phyloP scores from a whole-genome alignment of 2,113 vertebrate genomes.

The Eptesicus fuscus region DNA sequence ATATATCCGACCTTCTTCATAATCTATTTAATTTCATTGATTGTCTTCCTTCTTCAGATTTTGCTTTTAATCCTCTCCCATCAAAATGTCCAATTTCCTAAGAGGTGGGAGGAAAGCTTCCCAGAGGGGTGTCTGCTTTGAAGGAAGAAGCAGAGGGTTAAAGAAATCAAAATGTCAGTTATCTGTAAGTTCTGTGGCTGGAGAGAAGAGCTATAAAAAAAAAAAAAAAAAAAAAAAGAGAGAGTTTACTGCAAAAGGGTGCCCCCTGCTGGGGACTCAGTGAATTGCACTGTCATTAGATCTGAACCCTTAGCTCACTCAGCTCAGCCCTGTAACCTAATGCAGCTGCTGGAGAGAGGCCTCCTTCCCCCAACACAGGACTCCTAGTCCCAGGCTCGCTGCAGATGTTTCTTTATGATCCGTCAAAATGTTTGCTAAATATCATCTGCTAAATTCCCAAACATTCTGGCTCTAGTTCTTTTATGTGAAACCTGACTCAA shows the following conservation, averaged over 20 bases:
- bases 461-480: constrained; percentile 65
- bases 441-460: constrained; percentile 74
- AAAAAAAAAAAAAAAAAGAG: background rate
- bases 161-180: constrained; percentile 60
- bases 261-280: constrained; percentile 41
- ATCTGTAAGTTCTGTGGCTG: background rate
- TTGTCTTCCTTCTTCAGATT: constrained; percentile 13
- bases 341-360: constrained; percentile 46
- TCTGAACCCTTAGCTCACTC: background rate
- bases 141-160: constrained; percentile 40
- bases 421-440: constrained; percentile 71
- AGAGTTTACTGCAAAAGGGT: constrained; percentile 65
- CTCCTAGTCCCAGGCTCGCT: constrained; percentile 42
- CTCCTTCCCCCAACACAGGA: background rate
- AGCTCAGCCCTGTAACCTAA: constrained; percentile 28
- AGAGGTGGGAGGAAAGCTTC: constrained; percentile 38
- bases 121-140: constrained; percentile 22
- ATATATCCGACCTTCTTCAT: constrained; percentile 12
- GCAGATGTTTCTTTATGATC: constrained; percentile 76
- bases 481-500: constrained; percentile 70
- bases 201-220: constrained; percentile 23
- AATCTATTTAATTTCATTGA: constrained; percentile 45
- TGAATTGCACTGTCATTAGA: background rate
- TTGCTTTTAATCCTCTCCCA: constrained; percentile 48
- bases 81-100: constrained; percentile 51